Conservation (phyloP, 1,140 invertebrate species). For the Nixonia krombeini region DNA sequence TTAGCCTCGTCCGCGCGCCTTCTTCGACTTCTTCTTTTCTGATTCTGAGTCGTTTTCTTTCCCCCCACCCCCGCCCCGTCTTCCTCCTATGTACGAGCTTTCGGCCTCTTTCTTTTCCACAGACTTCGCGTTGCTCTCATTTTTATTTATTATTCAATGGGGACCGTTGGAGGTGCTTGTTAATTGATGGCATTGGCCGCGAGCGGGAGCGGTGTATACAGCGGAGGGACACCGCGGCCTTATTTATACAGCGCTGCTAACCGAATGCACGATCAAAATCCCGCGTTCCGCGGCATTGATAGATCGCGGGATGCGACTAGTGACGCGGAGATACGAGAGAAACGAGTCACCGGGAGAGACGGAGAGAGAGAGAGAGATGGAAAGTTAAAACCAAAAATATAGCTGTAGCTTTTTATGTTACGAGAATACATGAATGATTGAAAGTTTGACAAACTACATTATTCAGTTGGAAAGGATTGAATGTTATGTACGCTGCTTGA, state of each 20-base stretch:
- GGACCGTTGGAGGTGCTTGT: slow-evolving; percentile 62
- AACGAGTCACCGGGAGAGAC: too few relatives aligned
- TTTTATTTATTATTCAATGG: slow-evolving; percentile 70
- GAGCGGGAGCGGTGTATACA: slow-evolving; percentile 31
- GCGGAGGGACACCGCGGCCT: slow-evolving; percentile 48
- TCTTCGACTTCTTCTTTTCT: slow-evolving; percentile 36
- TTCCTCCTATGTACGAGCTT: slow-evolving; percentile 33
- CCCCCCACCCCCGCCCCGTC: slow-evolving; percentile 27
- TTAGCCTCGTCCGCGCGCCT: slow-evolving; percentile 23
- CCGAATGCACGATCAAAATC: slow-evolving; percentile 69
- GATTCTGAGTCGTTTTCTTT: slow-evolving; percentile 36
- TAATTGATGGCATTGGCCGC: slow-evolving; percentile 66
- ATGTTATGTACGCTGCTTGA: too few relatives aligned
- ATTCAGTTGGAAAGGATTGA: too few relatives aligned
- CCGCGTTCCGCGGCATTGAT: slow-evolving; percentile 67
- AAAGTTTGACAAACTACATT: too few relatives aligned
- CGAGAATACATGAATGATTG: too few relatives aligned
- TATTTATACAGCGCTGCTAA: slow-evolving; percentile 66
- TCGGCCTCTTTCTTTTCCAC: slow-evolving; percentile 45
- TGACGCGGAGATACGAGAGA: slow-evolving; percentile 47
- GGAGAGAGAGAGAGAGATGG: slow-evolving; percentile 30
- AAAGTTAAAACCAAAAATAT: slow-evolving; percentile 22
- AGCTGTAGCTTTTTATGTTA: too few relatives aligned
- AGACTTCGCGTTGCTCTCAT: slow-evolving; percentile 40
- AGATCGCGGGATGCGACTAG: slow-evolving; percentile 55